Percentiles rank a stretch among this genome's conserved stretches.
Conservation (phyloP, 23 tunicate species). For the Botrylloides violaceus region DNA sequence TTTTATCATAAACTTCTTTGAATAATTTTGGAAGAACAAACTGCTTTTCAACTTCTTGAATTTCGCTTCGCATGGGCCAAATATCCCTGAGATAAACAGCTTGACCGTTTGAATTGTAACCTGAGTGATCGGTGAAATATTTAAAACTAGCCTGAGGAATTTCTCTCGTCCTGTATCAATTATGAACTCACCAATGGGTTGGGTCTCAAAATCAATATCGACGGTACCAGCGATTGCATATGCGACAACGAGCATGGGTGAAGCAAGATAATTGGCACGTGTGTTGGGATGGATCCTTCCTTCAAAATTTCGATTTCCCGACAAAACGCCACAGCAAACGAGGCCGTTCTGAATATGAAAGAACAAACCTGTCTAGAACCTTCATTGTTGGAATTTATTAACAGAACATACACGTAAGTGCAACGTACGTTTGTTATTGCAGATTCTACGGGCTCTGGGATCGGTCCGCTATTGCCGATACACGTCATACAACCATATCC, state of each 20-base stretch:
- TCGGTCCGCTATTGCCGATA: slow-evolving; percentile 96
- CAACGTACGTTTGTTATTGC: slow-evolving; percentile 67
- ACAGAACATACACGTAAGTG: too few species aligned
- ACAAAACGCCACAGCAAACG: slow-evolving; percentile 84
- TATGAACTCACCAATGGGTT: slow-evolving; percentile 64
- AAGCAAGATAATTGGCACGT: slow-evolving; percentile 94
- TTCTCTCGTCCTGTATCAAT: background rate
- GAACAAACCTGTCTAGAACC: too few species aligned
- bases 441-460: slow-evolving; percentile 65
- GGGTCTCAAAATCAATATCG: slow-evolving; percentile 74
- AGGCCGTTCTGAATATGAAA: slow-evolving; percentile 84
- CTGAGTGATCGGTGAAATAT: too few species aligned
- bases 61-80: slow-evolving; percentile 74
- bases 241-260: slow-evolving; percentile 95
- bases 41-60: slow-evolving; percentile 76
- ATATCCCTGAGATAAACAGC: slow-evolving; percentile 75
- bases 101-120: slow-evolving; percentile 49
- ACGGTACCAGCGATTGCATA: slow-evolving; percentile 95
- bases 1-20: slow-evolving; percentile 77
- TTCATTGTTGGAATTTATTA: too few species aligned
- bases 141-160: too few species aligned
- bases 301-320: slow-evolving; percentile 98
- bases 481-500: slow-evolving; percentile 99
- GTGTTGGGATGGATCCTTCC: slow-evolving; percentile 94
- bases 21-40: slow-evolving; percentile 89